Percentiles rank a stretch among this genome's conserved stretches.
Conservation (phyloP, 2,797 vertebrate species). For the Urocyon cinereoargenteus region DNA sequence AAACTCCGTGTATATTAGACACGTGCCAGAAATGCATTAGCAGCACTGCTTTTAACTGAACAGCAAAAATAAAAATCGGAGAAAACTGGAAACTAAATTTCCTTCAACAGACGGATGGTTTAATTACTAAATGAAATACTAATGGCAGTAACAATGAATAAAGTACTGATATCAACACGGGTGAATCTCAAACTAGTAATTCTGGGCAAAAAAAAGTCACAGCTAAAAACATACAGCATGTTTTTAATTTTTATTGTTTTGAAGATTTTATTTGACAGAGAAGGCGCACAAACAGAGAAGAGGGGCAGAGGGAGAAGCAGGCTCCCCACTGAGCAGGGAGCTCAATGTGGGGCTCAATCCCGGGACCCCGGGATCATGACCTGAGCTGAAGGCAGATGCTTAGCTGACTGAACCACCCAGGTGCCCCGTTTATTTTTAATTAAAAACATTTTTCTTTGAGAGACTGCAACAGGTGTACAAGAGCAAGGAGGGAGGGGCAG, state of each 20-base stretch:
- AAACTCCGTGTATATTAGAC: not conserved
- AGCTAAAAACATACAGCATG: not conserved
- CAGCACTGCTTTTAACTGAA: not conserved
- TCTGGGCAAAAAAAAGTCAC: not conserved
- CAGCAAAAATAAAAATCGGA: not conserved
- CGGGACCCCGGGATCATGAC: not conserved
- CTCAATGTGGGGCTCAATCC: not conserved
- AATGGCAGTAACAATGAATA: not conserved
- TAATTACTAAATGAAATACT: not conserved
- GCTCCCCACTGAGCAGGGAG: rapidly evolving
- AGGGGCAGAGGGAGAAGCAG: not conserved
- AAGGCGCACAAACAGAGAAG: not conserved
- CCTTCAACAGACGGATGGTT: not conserved
- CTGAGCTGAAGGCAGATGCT: not conserved
- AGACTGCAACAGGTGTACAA: no score
- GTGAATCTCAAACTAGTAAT: not conserved
- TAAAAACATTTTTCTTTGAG: no score
- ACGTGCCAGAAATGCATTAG: not conserved
- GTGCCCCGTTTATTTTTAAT: not conserved
- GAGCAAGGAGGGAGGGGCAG: no score
- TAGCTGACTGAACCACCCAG: not conserved
- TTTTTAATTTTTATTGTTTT: not conserved
- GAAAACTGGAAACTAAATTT: conserved; percentile 24
- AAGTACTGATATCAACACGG: not conserved
- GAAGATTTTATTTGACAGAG: no score